phyloP scores from a whole-genome alignment of 2,113 vertebrate species.

The Nanger granti region DNA sequence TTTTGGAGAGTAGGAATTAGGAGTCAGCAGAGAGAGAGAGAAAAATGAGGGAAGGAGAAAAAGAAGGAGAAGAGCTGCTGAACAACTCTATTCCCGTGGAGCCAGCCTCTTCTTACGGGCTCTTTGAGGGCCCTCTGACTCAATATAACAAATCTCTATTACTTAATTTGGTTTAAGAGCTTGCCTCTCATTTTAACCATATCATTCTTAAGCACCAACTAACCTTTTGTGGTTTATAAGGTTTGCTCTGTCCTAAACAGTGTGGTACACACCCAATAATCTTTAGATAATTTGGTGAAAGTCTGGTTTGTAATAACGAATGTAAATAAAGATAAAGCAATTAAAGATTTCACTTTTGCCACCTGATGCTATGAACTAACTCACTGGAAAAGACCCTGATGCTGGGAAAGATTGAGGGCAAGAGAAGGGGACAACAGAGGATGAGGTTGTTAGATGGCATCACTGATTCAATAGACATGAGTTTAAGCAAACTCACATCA shows the following conservation, averaged over 20 bases:
- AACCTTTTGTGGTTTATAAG: not conserved
- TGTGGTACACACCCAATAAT: not conserved
- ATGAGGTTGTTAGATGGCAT: not conserved
- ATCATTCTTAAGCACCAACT: not conserved
- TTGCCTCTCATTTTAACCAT: not conserved
- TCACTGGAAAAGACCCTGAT: not conserved
- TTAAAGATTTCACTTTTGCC: not conserved
- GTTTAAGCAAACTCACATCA: not conserved
- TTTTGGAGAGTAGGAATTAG: not conserved
- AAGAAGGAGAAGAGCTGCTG: not conserved
- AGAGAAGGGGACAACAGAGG: not conserved
- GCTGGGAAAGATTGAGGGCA: not conserved
- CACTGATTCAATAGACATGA: not conserved
- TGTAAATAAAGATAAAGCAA: not conserved
- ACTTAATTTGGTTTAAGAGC: not conserved
- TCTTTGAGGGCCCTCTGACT: not conserved
- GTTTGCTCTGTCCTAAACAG: not conserved
- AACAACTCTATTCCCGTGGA: not conserved
- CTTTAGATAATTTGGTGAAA: slow-evolving; percentile 19
- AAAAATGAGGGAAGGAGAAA: not conserved
- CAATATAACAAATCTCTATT: not conserved
- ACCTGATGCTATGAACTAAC: not conserved
- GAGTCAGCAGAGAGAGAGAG: not conserved
- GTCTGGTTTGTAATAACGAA: not conserved
- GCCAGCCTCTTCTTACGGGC: not conserved